A percentile compares a stretch with the other conserved stretches of the same genome.
phyloP scores from a whole-genome alignment of 2,888 invertebrate species.

The Morpho achilles region DNA sequence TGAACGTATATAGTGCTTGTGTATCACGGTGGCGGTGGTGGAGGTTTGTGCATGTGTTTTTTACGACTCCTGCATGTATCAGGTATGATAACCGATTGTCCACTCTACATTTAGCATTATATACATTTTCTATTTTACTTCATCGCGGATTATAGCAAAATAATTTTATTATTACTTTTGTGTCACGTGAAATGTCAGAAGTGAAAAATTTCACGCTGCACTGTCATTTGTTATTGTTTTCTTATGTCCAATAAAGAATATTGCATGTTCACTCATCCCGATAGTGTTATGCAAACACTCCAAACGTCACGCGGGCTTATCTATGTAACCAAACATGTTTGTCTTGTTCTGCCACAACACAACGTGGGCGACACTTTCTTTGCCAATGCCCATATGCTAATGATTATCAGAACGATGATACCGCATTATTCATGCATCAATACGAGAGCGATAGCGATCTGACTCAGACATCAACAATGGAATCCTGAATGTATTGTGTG shows the following conservation, averaged over 20 bases:
- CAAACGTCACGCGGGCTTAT: background rate
- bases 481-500: constrained; percentile 15
- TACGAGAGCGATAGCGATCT: constrained; percentile 47
- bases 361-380: constrained; percentile 30
- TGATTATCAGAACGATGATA: constrained; percentile 30
- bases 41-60: too few species aligned
- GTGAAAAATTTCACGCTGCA: too few species aligned
- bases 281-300: constrained; percentile 1
- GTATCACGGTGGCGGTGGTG: too few species aligned
- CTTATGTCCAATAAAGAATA: background rate
- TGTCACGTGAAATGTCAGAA: too few species aligned
- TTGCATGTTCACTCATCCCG: background rate
- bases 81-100: too few species aligned
- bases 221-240: background rate
- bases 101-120: too few species aligned
- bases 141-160: too few species aligned
- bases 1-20: too few species aligned
- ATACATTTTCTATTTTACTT: too few species aligned
- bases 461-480: constrained; percentile 21
- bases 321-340: constrained; percentile 14
- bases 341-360: constrained; percentile 5
- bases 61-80: too few species aligned
- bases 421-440: constrained; percentile 39
- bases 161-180: too few species aligned
- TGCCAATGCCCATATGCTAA: constrained; percentile 26